Evolutionary conservation across 2,113 vertebrate species (phyloP).

Genomic region (Gallinago media): DNA sequence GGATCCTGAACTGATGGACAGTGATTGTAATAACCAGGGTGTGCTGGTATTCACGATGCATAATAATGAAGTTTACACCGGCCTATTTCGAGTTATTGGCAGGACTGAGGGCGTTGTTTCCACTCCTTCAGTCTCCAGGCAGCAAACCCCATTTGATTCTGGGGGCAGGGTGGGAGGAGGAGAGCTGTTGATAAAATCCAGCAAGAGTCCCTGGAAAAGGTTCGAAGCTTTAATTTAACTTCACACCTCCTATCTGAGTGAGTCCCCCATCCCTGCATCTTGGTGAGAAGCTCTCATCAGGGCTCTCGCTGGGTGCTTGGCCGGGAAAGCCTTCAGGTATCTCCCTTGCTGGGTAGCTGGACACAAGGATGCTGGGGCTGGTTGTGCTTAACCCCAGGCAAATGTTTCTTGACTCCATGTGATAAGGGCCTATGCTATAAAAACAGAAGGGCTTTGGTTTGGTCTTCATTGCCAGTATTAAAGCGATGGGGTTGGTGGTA

Average conservation of each 20-base stretch:
- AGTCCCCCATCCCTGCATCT: background rate
- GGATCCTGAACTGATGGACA: slow-evolving; percentile 16
- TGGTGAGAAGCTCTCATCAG: background rate
- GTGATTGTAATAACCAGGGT: slow-evolving; percentile 12
- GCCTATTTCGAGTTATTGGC: background rate
- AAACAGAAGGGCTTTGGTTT: background rate
- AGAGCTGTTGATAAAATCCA: background rate
- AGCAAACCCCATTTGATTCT: background rate
- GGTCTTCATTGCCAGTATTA: fast-evolving
- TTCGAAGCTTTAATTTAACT: background rate
- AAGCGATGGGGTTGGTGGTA: background rate
- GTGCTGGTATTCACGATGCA: background rate
- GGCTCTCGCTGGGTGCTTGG: background rate
- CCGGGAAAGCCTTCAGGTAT: background rate
- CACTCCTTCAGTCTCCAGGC: background rate
- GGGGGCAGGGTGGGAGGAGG: background rate
- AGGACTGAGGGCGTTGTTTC: background rate
- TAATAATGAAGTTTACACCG: slow-evolving; percentile 4
- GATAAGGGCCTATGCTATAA: background rate
- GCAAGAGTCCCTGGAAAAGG: background rate
- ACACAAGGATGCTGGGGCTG: background rate
- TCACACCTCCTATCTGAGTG: background rate
- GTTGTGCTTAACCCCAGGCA: background rate
- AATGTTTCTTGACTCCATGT: fast-evolving
- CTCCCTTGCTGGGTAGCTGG: background rate